These are phyloP conservation scores for Crematogaster levior DNA, from an alignment of 2,888 invertebrate genomes.

Conservation along the genomic window DNA sequence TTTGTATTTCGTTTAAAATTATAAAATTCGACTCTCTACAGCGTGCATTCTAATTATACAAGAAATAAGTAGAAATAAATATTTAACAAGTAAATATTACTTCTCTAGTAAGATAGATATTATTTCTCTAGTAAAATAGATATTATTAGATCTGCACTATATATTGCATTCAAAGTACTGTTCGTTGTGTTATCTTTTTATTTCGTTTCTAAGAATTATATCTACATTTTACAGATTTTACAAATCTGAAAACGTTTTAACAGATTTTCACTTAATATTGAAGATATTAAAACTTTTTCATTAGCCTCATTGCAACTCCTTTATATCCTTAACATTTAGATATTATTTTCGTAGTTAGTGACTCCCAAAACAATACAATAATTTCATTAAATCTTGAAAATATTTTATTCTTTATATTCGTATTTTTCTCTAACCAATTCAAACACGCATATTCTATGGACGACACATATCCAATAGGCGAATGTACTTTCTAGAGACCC, in stretches of 20 bases:
- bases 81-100: neutral
- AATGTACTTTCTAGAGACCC: neutral
- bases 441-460: neutral
- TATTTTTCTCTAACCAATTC: neutral
- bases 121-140: too few species aligned
- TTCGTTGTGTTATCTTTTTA: too few species aligned
- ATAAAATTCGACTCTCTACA: neutral
- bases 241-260: too few species aligned
- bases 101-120: too few species aligned
- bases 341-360: neutral
- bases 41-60: neutral
- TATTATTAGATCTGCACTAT: too few species aligned
- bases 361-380: neutral
- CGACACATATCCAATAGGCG: neutral
- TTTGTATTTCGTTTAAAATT: neutral
- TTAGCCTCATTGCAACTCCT: too few species aligned
- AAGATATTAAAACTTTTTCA: too few species aligned
- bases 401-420: neutral
- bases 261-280: too few species aligned
- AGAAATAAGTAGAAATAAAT: neutral
- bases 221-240: too few species aligned
- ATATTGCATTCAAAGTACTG: too few species aligned
- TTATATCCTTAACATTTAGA: neutral
- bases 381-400: neutral
- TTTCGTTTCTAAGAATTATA: too few species aligned